Evolutionary conservation across 2,113 vertebrate species (phyloP).

Genomic region (Malurus elegans): DNA sequence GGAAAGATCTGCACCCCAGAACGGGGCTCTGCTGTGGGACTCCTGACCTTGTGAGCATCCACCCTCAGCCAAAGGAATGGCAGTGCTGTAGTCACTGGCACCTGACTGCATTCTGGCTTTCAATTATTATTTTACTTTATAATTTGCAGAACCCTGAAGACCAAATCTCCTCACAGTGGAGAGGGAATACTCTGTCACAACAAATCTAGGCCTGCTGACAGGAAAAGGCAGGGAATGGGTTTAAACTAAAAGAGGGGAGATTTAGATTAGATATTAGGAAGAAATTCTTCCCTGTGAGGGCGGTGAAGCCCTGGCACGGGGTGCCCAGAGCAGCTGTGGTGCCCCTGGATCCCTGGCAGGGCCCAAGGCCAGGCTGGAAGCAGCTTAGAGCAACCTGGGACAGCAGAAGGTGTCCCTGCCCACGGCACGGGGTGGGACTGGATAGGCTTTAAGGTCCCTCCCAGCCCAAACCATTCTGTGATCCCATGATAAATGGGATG

Average conservation of each 20-base stretch:
- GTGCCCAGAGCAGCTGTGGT: background rate
- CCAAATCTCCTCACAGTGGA: background rate
- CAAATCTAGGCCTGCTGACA: background rate
- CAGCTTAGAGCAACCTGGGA: background rate
- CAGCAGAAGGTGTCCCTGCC: background rate
- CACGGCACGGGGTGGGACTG: background rate
- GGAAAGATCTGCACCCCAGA: fast-evolving
- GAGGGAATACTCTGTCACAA: background rate
- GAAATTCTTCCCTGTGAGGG: background rate
- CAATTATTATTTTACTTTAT: background rate
- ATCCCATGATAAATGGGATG: background rate
- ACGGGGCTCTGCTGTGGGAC: background rate
- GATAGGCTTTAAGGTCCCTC: background rate
- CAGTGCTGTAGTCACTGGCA: too few species aligned
- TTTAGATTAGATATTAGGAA: background rate
- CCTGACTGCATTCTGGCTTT: background rate
- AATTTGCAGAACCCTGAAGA: background rate
- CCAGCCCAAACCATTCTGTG: background rate
- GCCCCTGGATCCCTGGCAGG: background rate
- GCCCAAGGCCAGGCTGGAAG: background rate
- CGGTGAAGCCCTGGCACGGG: background rate
- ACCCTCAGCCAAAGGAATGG: background rate
- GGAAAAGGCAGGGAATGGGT: background rate
- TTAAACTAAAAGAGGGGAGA: background rate
- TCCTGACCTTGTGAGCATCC: background rate